Base-by-base conservation (phyloP, 2,113 vertebrate species). In the Sturnus vulgaris region DNA sequence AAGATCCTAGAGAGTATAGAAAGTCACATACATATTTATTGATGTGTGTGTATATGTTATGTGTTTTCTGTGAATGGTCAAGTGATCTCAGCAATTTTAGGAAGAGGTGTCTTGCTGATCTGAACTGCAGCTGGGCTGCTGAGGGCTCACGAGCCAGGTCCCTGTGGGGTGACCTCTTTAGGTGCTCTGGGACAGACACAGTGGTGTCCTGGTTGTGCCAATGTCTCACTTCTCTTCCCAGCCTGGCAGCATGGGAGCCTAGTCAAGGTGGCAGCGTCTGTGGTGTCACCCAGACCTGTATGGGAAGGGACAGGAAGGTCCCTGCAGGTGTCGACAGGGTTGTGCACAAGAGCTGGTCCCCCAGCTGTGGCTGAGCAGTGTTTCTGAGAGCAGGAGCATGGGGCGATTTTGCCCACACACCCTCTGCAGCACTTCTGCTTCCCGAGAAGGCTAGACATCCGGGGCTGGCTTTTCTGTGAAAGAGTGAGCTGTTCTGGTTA, bases 21-120 rank as follows among this genome's bases (percentile, higher is more conserved):
- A 70, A 55, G 10, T 63, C 55, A 75, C 52, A 16, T 14, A 44
- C 30, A 3, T 46, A 16, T 46, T 25, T 76, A 15, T 28, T 66
- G 16, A 7, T 47, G 30, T 0, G 0, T 30, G 7, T 73, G 20
- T 27, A 3, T 30, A 11, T 0, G 0, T 20, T 60, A 13, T 7
- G 11, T 68, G 18, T 95, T 78, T 63, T 70, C 56, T 44, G 8
- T 57, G 25, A 52, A 14, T 9, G 23, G 25, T 46, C 30, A 69
- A 49, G 65, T 13, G 17, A 15, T 22, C 15, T 40, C 35, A 72
- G 55, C 35, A 47, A 35, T 39, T 83, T 83, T 23, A 37, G 76
- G 56, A 73, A 68, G 40, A 63, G 22, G 33, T 9, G 3, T 44
- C 66, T 71, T 63, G n/a, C 59, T 68, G 66, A 49, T 13, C 19